A percentile compares a stretch with the other conserved stretches of the same genome.
Evolutionary conservation across 2,113 vertebrate genomes (phyloP).

Genomic region (Eudyptes chrysolophus): DNA sequence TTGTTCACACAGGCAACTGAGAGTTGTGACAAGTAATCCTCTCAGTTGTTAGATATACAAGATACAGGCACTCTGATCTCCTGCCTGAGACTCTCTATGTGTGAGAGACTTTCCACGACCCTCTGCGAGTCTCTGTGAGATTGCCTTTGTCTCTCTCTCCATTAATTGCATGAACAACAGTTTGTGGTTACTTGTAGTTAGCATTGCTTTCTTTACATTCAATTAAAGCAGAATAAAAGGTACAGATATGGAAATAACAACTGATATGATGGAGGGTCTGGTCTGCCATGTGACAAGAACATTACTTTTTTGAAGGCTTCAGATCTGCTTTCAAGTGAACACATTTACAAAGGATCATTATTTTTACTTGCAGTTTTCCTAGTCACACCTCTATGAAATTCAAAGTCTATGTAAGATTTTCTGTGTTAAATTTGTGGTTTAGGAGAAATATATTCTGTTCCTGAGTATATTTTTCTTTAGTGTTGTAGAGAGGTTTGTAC

Average conservation of each 20-base stretch:
- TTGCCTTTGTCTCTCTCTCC: not conserved
- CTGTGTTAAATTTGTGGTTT: not conserved
- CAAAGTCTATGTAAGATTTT: not conserved
- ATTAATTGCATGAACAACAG: not conserved
- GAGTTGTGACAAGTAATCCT: not conserved
- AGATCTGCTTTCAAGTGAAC: not conserved
- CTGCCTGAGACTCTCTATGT: rapidly evolving
- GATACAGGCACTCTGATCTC: not conserved
- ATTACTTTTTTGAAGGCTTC: not conserved
- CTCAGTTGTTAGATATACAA: not conserved
- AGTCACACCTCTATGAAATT: not conserved
- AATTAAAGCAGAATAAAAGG: not conserved
- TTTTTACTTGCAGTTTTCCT: not conserved
- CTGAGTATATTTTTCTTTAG: not conserved
- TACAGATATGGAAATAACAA: not conserved
- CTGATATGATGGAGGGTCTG: not conserved
- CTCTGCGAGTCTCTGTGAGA: not conserved
- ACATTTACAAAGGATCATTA: not conserved
- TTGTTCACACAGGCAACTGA: not conserved
- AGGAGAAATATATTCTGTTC: not conserved
- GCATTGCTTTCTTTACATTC: not conserved
- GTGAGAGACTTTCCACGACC: not conserved
- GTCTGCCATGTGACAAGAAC: not conserved
- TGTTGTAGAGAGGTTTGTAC: not conserved
- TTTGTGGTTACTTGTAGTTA: not conserved